These are phyloP conservation scores for Motacilla tschutschensis DNA, from an alignment of 2,113 vertebrate genomes.

Conservation along the genomic window DNA sequence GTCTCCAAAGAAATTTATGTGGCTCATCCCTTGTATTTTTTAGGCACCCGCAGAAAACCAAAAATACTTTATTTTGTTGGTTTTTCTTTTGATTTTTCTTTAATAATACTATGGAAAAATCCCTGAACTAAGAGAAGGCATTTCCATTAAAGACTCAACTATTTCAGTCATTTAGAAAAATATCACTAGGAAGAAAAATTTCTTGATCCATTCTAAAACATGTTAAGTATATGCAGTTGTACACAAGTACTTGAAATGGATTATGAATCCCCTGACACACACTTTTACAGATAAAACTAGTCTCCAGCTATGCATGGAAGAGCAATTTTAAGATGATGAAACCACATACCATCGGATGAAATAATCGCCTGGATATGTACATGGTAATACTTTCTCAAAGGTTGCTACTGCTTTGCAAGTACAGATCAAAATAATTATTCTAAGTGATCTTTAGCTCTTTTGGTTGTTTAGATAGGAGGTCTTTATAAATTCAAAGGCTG, in stretches of 20 bases:
- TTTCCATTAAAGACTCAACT: not conserved
- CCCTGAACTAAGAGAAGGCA: not conserved
- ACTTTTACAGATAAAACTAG: not conserved
- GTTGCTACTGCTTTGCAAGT: not conserved
- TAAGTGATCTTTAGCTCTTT: constrained; percentile 11
- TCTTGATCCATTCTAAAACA: not conserved
- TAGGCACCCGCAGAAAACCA: not conserved
- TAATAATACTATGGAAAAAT: not conserved
- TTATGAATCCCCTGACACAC: not conserved
- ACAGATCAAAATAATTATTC: constrained; percentile 19
- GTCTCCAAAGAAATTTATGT: not conserved
- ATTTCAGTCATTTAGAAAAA: not conserved
- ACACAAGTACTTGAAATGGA: not conserved
- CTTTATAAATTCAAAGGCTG: constrained; percentile 42
- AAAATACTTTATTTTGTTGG: not conserved
- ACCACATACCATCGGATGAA: not conserved
- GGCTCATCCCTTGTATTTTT: not conserved
- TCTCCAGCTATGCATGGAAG: not conserved
- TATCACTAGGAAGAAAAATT: not conserved
- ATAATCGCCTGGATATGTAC: not conserved
- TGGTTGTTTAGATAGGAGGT: not conserved
- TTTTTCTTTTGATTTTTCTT: not conserved
- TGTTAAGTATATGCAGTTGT: not conserved
- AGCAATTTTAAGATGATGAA: not conserved
- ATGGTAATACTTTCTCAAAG: not conserved